These are phyloP conservation scores for Otis tarda DNA, from an alignment of 2,113 vertebrate genomes.

Conservation along the genomic window DNA sequence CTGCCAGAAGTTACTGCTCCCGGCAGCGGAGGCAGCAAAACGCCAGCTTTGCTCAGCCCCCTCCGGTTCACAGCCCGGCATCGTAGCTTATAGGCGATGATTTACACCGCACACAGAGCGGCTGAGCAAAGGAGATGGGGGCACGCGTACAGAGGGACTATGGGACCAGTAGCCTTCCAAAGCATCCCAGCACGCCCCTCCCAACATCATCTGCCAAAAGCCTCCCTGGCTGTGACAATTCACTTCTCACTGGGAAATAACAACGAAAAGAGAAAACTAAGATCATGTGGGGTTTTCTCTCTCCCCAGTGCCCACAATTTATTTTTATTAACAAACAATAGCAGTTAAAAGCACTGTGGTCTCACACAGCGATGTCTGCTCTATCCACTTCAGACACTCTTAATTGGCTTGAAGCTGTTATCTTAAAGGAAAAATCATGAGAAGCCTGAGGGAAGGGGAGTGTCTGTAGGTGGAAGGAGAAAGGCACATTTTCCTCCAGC, in stretches of 20 bases:
- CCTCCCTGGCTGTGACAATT: neutral
- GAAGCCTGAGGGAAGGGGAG: neutral
- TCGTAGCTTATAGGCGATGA: rapidly evolving
- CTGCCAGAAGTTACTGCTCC: neutral
- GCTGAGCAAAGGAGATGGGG: neutral
- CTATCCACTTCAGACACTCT: neutral
- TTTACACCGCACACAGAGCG: neutral
- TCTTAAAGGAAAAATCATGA: neutral
- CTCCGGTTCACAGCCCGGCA: neutral
- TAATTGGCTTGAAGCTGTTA: neutral
- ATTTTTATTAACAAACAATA: conserved; percentile 62
- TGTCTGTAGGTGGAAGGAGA: neutral
- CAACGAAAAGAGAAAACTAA: neutral
- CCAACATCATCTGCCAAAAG: neutral
- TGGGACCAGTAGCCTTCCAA: neutral
- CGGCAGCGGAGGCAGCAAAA: neutral
- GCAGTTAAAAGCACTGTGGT: conserved; percentile 19
- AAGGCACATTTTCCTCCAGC: neutral
- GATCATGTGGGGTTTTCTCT: neutral
- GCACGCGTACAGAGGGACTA: rapidly evolving
- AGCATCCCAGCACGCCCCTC: neutral
- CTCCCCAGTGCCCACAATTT: conserved; percentile 17
- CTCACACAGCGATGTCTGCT: neutral
- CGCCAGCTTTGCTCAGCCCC: neutral
- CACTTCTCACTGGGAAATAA: neutral